Conservation (phyloP, 1,140 invertebrate genomes). For the Penaeus indicus region DNA sequence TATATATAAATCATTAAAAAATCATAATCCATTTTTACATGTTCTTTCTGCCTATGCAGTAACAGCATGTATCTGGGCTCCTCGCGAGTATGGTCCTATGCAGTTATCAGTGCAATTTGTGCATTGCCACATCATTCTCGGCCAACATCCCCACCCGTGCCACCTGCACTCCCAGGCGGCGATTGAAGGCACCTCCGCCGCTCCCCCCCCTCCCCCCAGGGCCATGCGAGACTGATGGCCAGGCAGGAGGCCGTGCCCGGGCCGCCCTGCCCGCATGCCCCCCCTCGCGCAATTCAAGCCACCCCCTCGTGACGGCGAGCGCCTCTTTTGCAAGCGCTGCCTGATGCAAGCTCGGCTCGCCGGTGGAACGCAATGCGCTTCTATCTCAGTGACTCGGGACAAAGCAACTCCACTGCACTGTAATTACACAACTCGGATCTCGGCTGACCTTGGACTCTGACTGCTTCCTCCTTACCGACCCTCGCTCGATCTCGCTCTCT, state of each 20-base stretch:
- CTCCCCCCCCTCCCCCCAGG: neutral
- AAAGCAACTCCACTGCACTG: too few relatives aligned
- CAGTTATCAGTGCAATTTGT: neutral
- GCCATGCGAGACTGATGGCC: conserved; percentile 13
- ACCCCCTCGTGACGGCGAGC: neutral
- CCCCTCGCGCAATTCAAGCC: neutral
- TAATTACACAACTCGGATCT: neutral
- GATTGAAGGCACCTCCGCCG: neutral
- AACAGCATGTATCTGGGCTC: neutral
- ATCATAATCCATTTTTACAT: too few relatives aligned
- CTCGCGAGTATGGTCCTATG: too few relatives aligned
- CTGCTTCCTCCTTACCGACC: neutral
- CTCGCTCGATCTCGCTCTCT: conserved; percentile 13
- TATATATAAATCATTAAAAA: too few relatives aligned
- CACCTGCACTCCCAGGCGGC: neutral
- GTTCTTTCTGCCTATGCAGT: neutral
- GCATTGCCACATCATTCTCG: neutral
- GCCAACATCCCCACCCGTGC: neutral
- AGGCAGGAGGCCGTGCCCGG: too few relatives aligned
- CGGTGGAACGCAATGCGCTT: neutral
- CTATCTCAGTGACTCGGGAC: neutral
- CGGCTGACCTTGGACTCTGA: neutral
- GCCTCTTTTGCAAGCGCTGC: too few relatives aligned
- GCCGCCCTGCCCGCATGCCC: too few relatives aligned
- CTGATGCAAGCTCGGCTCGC: too few relatives aligned